Evolutionary conservation across 2,113 vertebrate genomes (phyloP).

Genomic region (Beaufortia kweichowensis): DNA sequence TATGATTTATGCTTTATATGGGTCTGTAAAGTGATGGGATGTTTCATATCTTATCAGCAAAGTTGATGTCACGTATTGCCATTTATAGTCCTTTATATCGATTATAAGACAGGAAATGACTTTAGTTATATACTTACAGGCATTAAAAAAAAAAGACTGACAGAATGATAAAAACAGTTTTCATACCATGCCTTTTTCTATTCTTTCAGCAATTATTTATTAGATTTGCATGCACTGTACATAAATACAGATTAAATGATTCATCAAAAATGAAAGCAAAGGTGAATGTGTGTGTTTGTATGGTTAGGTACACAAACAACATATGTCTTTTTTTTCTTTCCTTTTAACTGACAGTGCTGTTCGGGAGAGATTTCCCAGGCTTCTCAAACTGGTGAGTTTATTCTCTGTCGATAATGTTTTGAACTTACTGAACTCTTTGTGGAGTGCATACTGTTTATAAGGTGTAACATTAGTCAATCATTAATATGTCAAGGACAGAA

Average conservation of each 20-base stretch:
- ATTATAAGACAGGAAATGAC: no score
- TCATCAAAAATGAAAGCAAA: no score
- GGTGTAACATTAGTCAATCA: not conserved
- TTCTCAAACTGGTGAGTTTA: slow-evolving; percentile 82
- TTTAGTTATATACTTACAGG: no score
- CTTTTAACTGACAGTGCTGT: slow-evolving; percentile 74
- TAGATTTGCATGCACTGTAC: not conserved
- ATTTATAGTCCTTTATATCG: no score
- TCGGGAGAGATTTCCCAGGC: slow-evolving; percentile 85
- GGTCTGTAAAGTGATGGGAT: no score
- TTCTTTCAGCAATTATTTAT: no score
- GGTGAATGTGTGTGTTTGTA: not conserved
- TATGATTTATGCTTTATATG: no score
- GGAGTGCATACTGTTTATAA: not conserved
- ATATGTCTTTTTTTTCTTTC: slow-evolving; percentile 51
- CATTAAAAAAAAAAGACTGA: no score
- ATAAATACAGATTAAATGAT: not conserved
- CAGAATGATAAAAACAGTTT: no score
- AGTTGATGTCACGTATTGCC: no score
- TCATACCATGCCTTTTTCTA: no score
- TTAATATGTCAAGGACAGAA: not conserved
- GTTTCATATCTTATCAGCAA: no score
- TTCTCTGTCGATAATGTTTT: not conserved
- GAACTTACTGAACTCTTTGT: not conserved
- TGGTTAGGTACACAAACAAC: slow-evolving; percentile 8